Evolutionary conservation across 2,888 invertebrate genomes (phyloP).

Genomic region (Epistrophella euchroma): DNA sequence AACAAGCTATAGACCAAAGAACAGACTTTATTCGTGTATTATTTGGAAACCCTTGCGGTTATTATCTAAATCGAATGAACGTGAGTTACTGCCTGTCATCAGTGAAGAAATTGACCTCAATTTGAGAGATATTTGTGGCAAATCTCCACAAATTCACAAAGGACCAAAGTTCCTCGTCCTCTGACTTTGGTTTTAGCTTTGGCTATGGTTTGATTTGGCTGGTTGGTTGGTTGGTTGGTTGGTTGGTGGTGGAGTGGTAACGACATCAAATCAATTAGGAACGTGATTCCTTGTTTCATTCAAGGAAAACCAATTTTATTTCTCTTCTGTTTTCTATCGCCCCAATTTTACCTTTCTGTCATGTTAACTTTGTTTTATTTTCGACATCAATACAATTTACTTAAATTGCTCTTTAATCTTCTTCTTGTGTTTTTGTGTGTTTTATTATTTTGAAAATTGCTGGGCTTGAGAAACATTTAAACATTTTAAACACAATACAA

Average conservation of each 20-base stretch:
- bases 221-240: not conserved
- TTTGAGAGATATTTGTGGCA: conserved; percentile 69
- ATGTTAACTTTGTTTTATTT: conserved; percentile 63
- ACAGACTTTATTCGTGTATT: conserved; percentile 23
- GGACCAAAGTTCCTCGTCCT: conserved; percentile 30
- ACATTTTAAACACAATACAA: too few species aligned
- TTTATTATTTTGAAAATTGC: not conserved
- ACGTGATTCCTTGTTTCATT: conserved; percentile 62
- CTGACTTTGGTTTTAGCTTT: not conserved
- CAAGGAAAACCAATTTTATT: conserved; percentile 64
- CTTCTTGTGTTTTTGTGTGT: conserved; percentile 31
- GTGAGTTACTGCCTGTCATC: conserved; percentile 71
- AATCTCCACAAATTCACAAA: conserved; percentile 72
- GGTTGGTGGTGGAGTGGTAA: conserved; percentile 49
- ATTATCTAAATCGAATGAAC: conserved; percentile 74
- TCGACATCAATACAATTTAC: conserved; percentile 68
- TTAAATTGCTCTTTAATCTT: conserved; percentile 65
- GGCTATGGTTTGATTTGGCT: not conserved
- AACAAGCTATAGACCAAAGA: not conserved
- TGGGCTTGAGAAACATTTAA: not conserved
- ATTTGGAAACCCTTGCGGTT: conserved; percentile 46
- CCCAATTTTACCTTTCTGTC: conserved; percentile 67
- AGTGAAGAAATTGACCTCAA: conserved; percentile 70
- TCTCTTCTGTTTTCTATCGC: conserved; percentile 52
- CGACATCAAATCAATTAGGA: conserved; percentile 72